Evolutionary conservation across 2,888 invertebrate genomes (phyloP).

Genomic region (Scrobipalpa atriplicella): DNA sequence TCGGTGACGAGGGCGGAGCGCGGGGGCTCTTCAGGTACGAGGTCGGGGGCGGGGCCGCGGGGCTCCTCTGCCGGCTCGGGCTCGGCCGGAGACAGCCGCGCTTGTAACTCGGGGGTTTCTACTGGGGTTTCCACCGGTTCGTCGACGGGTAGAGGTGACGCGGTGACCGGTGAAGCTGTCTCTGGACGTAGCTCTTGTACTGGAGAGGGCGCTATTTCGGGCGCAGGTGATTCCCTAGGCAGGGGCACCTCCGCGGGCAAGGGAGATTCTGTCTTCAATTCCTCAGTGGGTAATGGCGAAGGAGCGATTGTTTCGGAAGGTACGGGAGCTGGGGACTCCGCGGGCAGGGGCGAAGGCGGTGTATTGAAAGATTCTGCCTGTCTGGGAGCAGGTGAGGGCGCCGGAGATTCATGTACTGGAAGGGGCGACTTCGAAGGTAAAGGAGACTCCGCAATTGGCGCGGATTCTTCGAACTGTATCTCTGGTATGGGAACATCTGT

Average conservation of each 20-base stretch:
- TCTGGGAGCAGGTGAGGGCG: constrained; percentile 34
- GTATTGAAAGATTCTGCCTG: not conserved
- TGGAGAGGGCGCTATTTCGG: not conserved
- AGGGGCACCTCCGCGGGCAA: too few species aligned
- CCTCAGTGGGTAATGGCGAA: not conserved
- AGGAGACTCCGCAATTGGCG: constrained; percentile 29
- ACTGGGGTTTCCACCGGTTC: constrained; percentile 26
- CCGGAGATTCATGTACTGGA: constrained; percentile 36
- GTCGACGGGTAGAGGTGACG: constrained; percentile 32
- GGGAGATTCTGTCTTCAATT: not conserved
- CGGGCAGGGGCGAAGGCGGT: constrained; percentile 30
- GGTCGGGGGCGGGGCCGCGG: constrained; percentile 62
- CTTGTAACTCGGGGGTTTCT: not conserved
- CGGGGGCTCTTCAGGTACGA: constrained; percentile 59
- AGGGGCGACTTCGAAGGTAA: constrained; percentile 39
- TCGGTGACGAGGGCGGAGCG: constrained; percentile 68
- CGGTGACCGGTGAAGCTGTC: constrained; percentile 12
- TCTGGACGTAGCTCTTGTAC: not conserved
- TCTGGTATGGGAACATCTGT: constrained; percentile 25
- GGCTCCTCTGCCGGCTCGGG: constrained; percentile 29
- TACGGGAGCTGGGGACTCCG: constrained; percentile 21
- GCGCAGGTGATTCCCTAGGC: not conserved
- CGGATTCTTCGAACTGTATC: constrained; percentile 33
- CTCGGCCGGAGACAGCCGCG: not conserved
- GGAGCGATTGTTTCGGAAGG: too few species aligned